A percentile compares a stretch with the other conserved stretches of the same genome.
Evolutionary conservation across 2,888 invertebrate genomes (phyloP).

Genomic region (Podabrus alpinus): DNA sequence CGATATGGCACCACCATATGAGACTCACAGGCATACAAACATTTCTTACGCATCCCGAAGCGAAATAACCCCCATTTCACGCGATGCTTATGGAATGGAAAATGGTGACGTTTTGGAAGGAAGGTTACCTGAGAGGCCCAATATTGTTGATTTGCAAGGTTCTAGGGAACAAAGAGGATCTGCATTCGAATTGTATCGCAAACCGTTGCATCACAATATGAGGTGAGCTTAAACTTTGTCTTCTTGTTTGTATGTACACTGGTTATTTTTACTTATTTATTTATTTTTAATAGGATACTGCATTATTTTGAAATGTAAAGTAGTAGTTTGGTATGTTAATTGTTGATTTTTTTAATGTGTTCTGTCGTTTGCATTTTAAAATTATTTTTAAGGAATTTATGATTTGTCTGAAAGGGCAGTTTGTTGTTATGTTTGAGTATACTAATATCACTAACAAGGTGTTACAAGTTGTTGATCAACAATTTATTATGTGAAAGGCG

Average conservation of each 20-base stretch:
- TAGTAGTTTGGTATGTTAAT: conserved; percentile 23
- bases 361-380: not conserved
- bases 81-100: conserved; percentile 44
- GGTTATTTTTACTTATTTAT: conserved; percentile 40
- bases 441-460: not conserved
- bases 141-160: conserved; percentile 72
- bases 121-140: conserved; percentile 44
- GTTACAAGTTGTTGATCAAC: not conserved
- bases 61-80: conserved; percentile 52
- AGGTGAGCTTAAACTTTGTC: conserved; percentile 61
- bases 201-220: conserved; percentile 84
- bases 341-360: not conserved
- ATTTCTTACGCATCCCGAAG: conserved; percentile 54
- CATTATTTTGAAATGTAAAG: conserved; percentile 46
- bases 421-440: not conserved
- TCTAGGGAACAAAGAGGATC: conserved; percentile 89
- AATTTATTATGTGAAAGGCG: too few species aligned
- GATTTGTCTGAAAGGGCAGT: not conserved
- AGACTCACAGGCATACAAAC: conserved; percentile 51
- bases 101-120: conserved; percentile 40
- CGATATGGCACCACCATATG: conserved; percentile 53
- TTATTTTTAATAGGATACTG: conserved; percentile 43
- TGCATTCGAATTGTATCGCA: conserved; percentile 93
- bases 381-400: not conserved
- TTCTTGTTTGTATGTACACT: conserved; percentile 47